Evolutionary conservation across 2,888 invertebrate genomes (phyloP).

Genomic region (Molanna angustata): DNA sequence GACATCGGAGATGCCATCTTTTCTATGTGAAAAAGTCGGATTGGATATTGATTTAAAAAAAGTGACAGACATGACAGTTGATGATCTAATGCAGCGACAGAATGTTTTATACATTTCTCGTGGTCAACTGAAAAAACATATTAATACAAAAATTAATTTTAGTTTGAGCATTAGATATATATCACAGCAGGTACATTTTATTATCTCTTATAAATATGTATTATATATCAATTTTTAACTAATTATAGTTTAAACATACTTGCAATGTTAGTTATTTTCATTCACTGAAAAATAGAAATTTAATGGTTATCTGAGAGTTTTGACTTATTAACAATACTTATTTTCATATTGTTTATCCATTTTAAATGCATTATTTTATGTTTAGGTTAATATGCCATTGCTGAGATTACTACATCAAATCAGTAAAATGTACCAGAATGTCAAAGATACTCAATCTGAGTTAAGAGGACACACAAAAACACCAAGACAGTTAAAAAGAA

Average conservation of each 20-base stretch:
- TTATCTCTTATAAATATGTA: neutral
- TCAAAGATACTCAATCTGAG: conserved; percentile 91
- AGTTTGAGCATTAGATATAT: conserved; percentile 85
- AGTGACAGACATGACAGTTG: conserved; percentile 85
- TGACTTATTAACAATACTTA: no score
- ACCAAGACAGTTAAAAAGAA: conserved; percentile 45
- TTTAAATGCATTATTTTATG: conserved; percentile 1
- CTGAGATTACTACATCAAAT: conserved; percentile 91
- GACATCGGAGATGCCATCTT: conserved; percentile 78
- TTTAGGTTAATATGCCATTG: conserved; percentile 88
- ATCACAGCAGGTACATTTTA: conserved; percentile 72
- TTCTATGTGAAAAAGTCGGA: conserved; percentile 87
- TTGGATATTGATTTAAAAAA: conserved; percentile 87
- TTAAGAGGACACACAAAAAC: conserved; percentile 63
- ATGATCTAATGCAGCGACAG: conserved; percentile 78
- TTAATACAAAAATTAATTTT: conserved; percentile 89
- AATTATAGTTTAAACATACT: no score
- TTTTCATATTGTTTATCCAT: no score
- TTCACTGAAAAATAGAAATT: no score
- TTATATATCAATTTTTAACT: no score
- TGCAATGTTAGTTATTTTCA: no score
- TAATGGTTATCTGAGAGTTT: no score
- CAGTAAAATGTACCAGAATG: conserved; percentile 96
- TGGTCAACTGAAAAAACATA: conserved; percentile 85
- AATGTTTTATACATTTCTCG: conserved; percentile 84